phyloP scores from a whole-genome alignment of 2,888 invertebrate genomes.

The Dyspetes luteomarginatus region DNA sequence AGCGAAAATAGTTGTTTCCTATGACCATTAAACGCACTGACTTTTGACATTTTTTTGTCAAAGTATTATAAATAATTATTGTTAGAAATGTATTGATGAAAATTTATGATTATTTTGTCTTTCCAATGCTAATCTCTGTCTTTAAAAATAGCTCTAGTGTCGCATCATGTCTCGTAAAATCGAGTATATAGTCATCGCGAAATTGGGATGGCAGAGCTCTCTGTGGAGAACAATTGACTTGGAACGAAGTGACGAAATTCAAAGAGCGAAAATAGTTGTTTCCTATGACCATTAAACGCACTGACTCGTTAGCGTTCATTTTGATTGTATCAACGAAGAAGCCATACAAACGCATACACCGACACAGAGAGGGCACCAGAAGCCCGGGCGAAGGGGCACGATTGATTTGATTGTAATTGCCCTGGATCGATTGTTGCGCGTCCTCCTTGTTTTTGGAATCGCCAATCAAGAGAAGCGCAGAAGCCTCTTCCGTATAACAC shows the following conservation, averaged over 20 bases:
- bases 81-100: too few species aligned
- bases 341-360: background rate
- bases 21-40: conserved; percentile 22
- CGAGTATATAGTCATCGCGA: too few species aligned
- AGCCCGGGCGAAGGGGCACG: conserved; percentile 25
- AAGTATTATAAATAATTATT: too few species aligned
- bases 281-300: conserved; percentile 20
- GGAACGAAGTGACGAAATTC: conserved; percentile 37
- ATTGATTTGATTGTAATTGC: conserved; percentile 65
- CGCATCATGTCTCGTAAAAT: too few species aligned
- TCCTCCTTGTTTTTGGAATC: conserved; percentile 57
- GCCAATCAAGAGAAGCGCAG: conserved; percentile 53
- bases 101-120: background rate
- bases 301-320: conserved; percentile 54
- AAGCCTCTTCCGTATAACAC: conserved; percentile 23
- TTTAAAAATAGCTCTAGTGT: too few species aligned
- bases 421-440: conserved; percentile 43
- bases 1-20: conserved; percentile 29
- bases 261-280: conserved; percentile 27
- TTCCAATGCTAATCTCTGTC: too few species aligned
- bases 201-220: background rate
- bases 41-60: too few species aligned
- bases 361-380: background rate
- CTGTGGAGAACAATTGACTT: conserved; percentile 35
- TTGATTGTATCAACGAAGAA: conserved; percentile 10